Evolutionary conservation across 1,140 invertebrate species (phyloP).

Genomic region (Apocrypta bakeri): DNA sequence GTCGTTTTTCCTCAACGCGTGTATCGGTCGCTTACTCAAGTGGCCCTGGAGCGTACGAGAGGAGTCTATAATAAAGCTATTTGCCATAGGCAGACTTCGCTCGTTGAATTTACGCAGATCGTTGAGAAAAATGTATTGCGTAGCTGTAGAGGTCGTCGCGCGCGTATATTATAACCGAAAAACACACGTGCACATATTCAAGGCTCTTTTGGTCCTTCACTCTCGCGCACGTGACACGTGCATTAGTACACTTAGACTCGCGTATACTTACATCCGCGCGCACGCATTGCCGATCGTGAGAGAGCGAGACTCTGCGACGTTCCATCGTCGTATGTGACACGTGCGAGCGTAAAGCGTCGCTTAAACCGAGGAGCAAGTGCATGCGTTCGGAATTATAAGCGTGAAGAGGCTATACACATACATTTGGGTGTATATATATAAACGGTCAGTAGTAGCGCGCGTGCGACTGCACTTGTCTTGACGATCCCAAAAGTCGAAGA

Average conservation of each 20-base stretch:
- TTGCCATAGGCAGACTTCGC: not conserved
- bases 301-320: not conserved
- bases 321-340: conserved; percentile 7
- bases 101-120: too few relatives aligned
- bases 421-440: too few relatives aligned
- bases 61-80: not conserved
- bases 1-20: conserved; percentile 54
- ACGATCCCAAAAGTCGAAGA: not conserved
- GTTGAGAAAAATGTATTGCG: too few relatives aligned
- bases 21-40: not conserved
- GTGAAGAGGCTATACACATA: not conserved
- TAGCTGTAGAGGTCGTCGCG: too few relatives aligned
- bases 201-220: not conserved
- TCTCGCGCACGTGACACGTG: conserved; percentile 67
- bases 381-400: not conserved
- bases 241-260: too few relatives aligned
- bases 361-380: conserved; percentile 4
- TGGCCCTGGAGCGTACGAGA: not conserved
- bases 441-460: not conserved
- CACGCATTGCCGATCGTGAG: not conserved
- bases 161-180: conserved; percentile 37
- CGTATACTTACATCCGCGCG: too few relatives aligned
- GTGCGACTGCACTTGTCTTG: conserved; percentile 28
- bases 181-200: conserved; percentile 18
- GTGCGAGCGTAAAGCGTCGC: conserved; percentile 12